A percentile compares a stretch with the other conserved stretches of the same genome.
Conservation (phyloP, 2,888 invertebrate genomes). For the Pardosa pseudoannulata region DNA sequence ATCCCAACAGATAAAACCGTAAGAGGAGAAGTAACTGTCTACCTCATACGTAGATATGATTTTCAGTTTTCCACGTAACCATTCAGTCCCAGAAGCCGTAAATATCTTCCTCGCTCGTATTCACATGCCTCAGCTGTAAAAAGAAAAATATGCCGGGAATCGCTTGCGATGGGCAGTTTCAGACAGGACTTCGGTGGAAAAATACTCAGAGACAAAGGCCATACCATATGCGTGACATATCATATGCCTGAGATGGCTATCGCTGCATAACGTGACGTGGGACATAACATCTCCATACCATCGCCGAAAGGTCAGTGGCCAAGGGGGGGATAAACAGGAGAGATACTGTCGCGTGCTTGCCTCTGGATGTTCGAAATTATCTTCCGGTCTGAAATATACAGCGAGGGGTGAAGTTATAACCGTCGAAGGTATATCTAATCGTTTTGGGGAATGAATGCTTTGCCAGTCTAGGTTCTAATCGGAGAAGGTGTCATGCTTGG, state of each 20-base stretch:
- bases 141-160: too few relatives aligned
- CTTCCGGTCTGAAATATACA: conserved; percentile 24
- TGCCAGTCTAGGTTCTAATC: not conserved
- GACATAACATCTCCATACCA: conserved; percentile 28
- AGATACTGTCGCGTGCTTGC: conserved; percentile 49
- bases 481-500: not conserved
- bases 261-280: conserved; percentile 28
- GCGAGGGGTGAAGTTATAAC: not conserved
- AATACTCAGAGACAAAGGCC: conserved; percentile 3
- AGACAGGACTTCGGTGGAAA: not conserved
- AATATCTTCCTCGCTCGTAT: too few relatives aligned
- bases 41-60: too few relatives aligned
- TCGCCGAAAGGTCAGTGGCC: conserved; percentile 2
- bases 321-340: not conserved
- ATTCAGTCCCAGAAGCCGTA: too few relatives aligned
- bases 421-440: not conserved
- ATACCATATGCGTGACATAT: conserved; percentile 55
- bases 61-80: too few relatives aligned
- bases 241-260: conserved; percentile 45
- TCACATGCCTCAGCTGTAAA: too few relatives aligned
- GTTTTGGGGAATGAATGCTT: not conserved
- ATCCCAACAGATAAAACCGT: too few relatives aligned
- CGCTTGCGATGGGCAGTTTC: too few relatives aligned
- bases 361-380: conserved; percentile 12
- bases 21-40: too few relatives aligned